Conservation (phyloP, 2,797 vertebrate genomes). For the Phoxinus dragarum region DNA sequence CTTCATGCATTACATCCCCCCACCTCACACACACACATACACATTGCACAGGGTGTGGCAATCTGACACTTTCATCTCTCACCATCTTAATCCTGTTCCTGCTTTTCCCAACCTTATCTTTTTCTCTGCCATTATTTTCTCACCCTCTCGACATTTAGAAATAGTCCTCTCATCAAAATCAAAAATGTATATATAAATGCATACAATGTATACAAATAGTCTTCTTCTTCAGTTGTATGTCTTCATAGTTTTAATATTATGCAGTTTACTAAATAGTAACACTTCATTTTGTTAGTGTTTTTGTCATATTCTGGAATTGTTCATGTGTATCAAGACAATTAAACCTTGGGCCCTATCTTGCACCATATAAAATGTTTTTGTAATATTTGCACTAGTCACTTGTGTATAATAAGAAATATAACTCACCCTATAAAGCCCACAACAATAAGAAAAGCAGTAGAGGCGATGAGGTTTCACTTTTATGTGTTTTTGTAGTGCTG, state of each 20-base stretch:
- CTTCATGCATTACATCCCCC: conserved; percentile 14
- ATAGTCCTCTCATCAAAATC: neutral
- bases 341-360: too few species aligned
- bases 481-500: too few species aligned
- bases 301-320: too few species aligned
- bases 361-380: too few species aligned
- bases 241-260: too few species aligned
- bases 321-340: too few species aligned
- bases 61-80: conserved; percentile 22
- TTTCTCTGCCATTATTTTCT: conserved; percentile 7
- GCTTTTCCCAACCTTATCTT: neutral
- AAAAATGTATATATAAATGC: neutral
- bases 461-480: too few species aligned
- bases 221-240: neutral
- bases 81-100: conserved; percentile 5
- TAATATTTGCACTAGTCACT: too few species aligned
- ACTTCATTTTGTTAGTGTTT: neutral
- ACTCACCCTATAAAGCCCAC: too few species aligned
- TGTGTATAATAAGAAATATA: too few species aligned
- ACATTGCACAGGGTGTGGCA: conserved; percentile 42
- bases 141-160: neutral
- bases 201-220: neutral
- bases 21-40: neutral
- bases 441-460: too few species aligned
- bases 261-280: neutral